These are phyloP conservation scores for Actinostola sp. DNA, from an alignment of 92 coral and sea anemone species.

Conservation along the genomic window DNA sequence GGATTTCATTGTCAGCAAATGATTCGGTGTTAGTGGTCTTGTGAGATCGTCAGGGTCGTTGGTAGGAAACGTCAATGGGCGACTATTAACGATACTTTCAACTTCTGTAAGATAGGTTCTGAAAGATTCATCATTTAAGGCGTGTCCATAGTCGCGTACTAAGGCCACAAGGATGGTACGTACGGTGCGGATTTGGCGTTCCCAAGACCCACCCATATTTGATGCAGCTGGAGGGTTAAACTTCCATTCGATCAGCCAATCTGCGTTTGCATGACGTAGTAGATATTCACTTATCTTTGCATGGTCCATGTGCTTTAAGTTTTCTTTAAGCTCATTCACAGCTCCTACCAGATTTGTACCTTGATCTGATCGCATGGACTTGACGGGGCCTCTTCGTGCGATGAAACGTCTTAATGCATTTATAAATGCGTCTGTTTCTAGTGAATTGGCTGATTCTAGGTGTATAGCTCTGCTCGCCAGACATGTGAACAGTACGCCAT, in stretches of 20 bases:
- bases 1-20: conserved; percentile 28
- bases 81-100: conserved; percentile 39
- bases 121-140: conserved; percentile 35
- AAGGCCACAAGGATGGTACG: conserved; percentile 34
- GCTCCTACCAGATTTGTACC: conserved; percentile 42
- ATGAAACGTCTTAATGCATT: conserved; percentile 18
- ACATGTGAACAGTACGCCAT: conserved; percentile 20
- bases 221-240: conserved; percentile 43
- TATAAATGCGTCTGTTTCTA: conserved; percentile 21
- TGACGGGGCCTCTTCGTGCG: conserved; percentile 30
- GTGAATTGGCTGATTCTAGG: conserved; percentile 17
- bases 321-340: conserved; percentile 7
- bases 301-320: conserved; percentile 16
- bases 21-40: conserved; percentile 21
- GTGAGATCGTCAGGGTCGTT: conserved; percentile 19
- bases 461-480: conserved; percentile 16
- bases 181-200: conserved; percentile 30
- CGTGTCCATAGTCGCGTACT: conserved; percentile 29
- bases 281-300: conserved; percentile 16
- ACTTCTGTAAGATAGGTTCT: conserved; percentile 43
- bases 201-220: conserved; percentile 42
- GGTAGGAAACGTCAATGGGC: conserved; percentile 32
- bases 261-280: conserved; percentile 11
- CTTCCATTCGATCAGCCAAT: conserved; percentile 34
- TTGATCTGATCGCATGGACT: conserved; percentile 25